A percentile compares a stretch with the other conserved stretches of the same genome.
phyloP scores from a whole-genome alignment of 2,797 vertebrate genomes.

The Tauraco hartlaubi region DNA sequence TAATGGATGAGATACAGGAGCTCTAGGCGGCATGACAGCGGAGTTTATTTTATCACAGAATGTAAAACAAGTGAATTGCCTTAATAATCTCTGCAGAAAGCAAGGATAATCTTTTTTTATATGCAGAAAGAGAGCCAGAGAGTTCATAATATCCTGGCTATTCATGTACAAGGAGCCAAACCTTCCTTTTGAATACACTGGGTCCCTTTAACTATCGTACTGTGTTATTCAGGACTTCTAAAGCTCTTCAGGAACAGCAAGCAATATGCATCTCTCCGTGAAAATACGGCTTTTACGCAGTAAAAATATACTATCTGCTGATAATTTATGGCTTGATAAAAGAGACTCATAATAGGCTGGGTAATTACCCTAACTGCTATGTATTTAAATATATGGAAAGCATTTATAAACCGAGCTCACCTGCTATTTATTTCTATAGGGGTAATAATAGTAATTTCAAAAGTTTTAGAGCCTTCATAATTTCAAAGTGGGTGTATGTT shows the following conservation, averaged over 20 bases:
- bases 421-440: not conserved
- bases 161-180: not conserved
- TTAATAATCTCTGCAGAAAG: slow-evolving; percentile 61
- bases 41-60: slow-evolving; percentile 57
- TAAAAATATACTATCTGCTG: slow-evolving; percentile 1
- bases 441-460: not conserved
- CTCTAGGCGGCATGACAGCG: slow-evolving; percentile 27
- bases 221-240: not conserved
- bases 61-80: slow-evolving; percentile 58
- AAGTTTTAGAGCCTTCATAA: not conserved
- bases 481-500: not conserved
- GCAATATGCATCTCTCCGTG: not conserved
- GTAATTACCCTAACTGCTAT: not conserved
- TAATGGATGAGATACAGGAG: slow-evolving; percentile 71
- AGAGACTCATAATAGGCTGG: not conserved
- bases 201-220: not conserved
- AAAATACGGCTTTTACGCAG: not conserved
- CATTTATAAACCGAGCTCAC: slow-evolving; percentile 2
- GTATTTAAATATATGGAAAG: not conserved
- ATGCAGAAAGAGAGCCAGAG: not conserved
- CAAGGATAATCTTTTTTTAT: not conserved
- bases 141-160: not conserved
- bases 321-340: slow-evolving; percentile 10
- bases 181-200: not conserved
- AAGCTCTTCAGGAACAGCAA: not conserved